Evolutionary conservation across 2,797 vertebrate genomes (phyloP).

Genomic region (Melanotaenia parkinsoni): DNA sequence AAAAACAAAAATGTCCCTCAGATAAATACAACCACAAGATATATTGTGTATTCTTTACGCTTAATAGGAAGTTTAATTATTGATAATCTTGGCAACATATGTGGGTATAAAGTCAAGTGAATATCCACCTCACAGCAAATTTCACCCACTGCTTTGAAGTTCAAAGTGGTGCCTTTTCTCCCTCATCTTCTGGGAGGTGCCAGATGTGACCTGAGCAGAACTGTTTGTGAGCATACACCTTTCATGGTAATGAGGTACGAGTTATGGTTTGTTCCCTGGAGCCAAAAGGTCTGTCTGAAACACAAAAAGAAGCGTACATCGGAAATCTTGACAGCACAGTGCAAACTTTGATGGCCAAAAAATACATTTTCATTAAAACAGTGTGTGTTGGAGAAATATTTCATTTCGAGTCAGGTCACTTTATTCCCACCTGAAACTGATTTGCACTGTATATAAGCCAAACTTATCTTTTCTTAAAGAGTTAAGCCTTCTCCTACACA

Average conservation of each 20-base stretch:
- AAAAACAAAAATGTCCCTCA: background rate
- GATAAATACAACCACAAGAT: conserved; percentile 15
- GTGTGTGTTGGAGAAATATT: conserved; percentile 42
- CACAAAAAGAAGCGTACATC: conserved; percentile 56
- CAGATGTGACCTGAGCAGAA: conserved; percentile 79
- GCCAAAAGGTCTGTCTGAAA: conserved; percentile 62
- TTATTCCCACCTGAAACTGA: conserved; percentile 41
- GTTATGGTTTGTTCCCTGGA: conserved; percentile 54
- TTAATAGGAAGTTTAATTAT: conserved; percentile 9
- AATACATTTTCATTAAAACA: conserved; percentile 60
- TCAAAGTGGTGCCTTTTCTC: conserved; percentile 58
- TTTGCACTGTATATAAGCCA: conserved; percentile 15
- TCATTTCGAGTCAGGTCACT: conserved; percentile 30
- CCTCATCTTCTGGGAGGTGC: conserved; percentile 48
- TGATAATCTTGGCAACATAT: background rate
- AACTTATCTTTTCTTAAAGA: conserved; percentile 4
- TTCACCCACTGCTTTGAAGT: conserved; percentile 71
- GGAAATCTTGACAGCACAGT: conserved; percentile 54
- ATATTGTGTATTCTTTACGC: conserved; percentile 1
- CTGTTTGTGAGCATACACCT: conserved; percentile 62
- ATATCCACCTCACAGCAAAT: conserved; percentile 35
- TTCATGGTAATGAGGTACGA: conserved; percentile 74
- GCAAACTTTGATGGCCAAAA: conserved; percentile 12
- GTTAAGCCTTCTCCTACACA: conserved; percentile 3
- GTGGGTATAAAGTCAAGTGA: conserved; percentile 29